A percentile compares a stretch with the other conserved stretches of the same genome.
phyloP scores from a whole-genome alignment of 2,888 invertebrate genomes.

The Cataglyphis altisquamis region DNA sequence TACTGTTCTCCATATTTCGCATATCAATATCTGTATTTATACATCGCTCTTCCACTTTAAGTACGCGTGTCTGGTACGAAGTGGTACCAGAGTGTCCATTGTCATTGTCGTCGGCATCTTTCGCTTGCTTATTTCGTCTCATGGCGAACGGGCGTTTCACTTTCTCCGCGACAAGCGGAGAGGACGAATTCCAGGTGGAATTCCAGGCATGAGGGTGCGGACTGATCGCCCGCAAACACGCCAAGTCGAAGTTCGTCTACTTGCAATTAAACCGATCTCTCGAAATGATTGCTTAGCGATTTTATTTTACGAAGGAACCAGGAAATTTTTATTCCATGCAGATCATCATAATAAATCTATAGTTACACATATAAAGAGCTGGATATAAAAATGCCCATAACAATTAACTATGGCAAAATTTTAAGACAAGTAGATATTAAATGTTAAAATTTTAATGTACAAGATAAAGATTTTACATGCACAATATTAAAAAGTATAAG shows the following conservation, averaged over 20 bases:
- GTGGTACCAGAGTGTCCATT: slow-evolving; percentile 62
- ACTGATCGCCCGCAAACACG: slow-evolving; percentile 69
- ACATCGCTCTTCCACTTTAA: slow-evolving; percentile 33
- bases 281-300: not conserved
- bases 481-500: not conserved
- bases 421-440: not conserved
- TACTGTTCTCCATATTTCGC: slow-evolving; percentile 15
- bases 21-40: slow-evolving; percentile 47
- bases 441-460: not conserved
- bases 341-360: not conserved
- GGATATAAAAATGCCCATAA: not conserved
- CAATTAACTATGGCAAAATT: not conserved
- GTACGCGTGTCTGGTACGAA: slow-evolving; percentile 47
- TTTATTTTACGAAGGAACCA: not conserved
- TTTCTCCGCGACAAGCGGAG: slow-evolving; percentile 70
- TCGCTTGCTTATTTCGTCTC: slow-evolving; percentile 70
- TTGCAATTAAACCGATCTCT: slow-evolving; percentile 24
- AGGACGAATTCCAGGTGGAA: slow-evolving; percentile 71
- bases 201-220: slow-evolving; percentile 73
- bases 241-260: slow-evolving; percentile 50
- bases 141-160: slow-evolving; percentile 68
- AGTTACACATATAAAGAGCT: not conserved
- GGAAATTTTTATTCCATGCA: not conserved
- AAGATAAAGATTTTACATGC: not conserved
- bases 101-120: slow-evolving; percentile 62